Evolutionary conservation across 2,113 vertebrate species (phyloP).

Genomic region (Labeo catla): DNA sequence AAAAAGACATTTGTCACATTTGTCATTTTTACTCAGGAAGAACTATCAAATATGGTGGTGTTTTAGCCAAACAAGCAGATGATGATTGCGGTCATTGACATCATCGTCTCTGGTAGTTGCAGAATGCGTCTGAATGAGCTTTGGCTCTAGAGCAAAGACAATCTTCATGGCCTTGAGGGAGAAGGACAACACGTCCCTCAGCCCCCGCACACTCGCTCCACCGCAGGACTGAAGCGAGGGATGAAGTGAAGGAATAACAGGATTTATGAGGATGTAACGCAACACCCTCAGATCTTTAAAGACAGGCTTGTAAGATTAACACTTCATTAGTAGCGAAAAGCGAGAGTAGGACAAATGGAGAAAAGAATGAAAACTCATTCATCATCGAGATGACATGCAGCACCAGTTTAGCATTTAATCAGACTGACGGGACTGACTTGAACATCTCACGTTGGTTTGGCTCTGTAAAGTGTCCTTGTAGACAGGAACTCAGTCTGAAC

Average conservation of each 20-base stretch:
- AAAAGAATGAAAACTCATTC: too few relatives aligned
- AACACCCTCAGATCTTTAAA: not conserved
- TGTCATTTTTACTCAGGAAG: not conserved
- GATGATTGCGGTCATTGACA: slow-evolving; percentile 19
- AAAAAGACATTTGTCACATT: not conserved
- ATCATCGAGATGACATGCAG: not conserved
- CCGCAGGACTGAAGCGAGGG: not conserved
- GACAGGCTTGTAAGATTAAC: slow-evolving; percentile 10
- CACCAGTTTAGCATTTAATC: slow-evolving; percentile 1
- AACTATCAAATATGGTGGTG: not conserved
- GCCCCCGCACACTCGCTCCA: not conserved
- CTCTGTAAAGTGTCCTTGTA: not conserved
- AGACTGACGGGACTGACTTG: not conserved
- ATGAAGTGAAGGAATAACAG: not conserved
- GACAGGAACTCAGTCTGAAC: not conserved
- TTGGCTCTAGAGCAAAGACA: slow-evolving; percentile 14
- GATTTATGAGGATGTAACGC: slow-evolving; percentile 7
- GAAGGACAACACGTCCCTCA: slow-evolving; percentile 1
- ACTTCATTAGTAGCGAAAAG: slow-evolving; percentile 3
- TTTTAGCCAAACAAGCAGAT: not conserved
- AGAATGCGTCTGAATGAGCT: not conserved
- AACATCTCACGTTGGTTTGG: not conserved
- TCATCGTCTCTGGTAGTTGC: not conserved
- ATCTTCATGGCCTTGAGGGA: not conserved
- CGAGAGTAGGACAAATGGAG: not conserved